phyloP scores from a whole-genome alignment of 2,797 vertebrate species.

The Chiloscyllium punctatum region DNA sequence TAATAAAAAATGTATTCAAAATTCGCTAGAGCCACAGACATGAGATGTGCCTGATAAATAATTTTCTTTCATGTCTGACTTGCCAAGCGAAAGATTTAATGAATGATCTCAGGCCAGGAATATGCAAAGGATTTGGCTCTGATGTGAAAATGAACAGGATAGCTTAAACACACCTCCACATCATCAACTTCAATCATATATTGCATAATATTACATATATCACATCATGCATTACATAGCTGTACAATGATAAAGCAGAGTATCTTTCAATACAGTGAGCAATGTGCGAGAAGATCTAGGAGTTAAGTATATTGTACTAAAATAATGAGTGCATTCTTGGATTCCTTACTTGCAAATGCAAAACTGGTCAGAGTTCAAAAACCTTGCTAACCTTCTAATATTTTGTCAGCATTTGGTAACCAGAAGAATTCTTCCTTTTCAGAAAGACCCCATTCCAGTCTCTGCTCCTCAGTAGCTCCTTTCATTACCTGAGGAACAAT shows the following conservation, averaged over 20 bases:
- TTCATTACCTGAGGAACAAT: conserved; percentile 73
- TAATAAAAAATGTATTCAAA: background rate
- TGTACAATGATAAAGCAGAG: background rate
- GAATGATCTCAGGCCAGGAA: background rate
- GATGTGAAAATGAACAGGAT: background rate
- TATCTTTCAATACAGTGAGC: background rate
- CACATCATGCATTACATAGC: background rate
- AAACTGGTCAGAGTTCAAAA: too few relatives aligned
- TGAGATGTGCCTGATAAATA: background rate
- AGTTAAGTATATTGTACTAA: background rate
- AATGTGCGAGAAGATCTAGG: background rate
- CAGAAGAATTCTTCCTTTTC: conserved; percentile 65
- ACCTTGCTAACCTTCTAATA: conserved; percentile 68
- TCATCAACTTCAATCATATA: background rate
- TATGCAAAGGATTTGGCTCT: background rate
- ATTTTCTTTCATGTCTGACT: background rate
- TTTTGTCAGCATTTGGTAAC: conserved; percentile 78
- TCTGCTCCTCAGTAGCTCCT: conserved; percentile 75
- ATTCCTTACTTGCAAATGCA: background rate
- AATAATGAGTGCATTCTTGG: too few relatives aligned
- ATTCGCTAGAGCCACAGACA: background rate
- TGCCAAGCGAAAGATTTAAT: background rate
- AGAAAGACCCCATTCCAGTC: conserved; percentile 74
- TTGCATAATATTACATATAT: too few relatives aligned
- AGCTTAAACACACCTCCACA: background rate